phyloP scores from a whole-genome alignment of 2,113 vertebrate genomes.

The Spea bombifrons region DNA sequence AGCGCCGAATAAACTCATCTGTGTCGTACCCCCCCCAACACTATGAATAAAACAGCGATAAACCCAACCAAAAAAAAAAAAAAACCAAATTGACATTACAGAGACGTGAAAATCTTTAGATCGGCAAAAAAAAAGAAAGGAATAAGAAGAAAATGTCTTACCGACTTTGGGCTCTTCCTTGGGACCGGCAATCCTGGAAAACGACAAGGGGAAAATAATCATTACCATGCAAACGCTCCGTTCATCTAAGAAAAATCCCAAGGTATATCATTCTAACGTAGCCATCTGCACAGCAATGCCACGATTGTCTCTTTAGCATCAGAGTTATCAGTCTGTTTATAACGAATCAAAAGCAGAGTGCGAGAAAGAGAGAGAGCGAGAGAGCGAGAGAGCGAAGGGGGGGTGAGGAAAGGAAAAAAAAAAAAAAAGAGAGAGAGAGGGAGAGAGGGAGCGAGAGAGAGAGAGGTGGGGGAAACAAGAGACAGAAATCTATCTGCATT shows the following conservation, averaged over 20 bases:
- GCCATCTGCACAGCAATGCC: conserved; percentile 76
- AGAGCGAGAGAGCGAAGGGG: conserved; percentile 45
- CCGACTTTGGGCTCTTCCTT: conserved; percentile 99
- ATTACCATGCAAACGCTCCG: conserved; percentile 69
- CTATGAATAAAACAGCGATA: conserved; percentile 50
- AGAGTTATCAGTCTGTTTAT: conserved; percentile 73
- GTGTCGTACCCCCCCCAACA: conserved; percentile 55
- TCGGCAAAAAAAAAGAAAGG: conserved; percentile 47
- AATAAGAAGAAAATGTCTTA: conserved; percentile 70
- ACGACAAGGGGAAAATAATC: conserved; percentile 73
- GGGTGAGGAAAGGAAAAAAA: conserved; percentile 48
- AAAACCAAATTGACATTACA: neutral
- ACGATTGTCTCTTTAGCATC: conserved; percentile 63
- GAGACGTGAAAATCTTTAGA: neutral
- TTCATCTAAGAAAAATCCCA: conserved; percentile 68
- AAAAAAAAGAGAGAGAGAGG: conserved; percentile 42
- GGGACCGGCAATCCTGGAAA: conserved; percentile 90
- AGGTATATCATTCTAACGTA: conserved; percentile 69
- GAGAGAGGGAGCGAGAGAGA: conserved; percentile 46
- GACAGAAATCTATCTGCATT: conserved; percentile 80
- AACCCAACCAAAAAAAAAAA: neutral
- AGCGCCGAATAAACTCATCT: conserved; percentile 55
- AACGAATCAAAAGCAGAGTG: conserved; percentile 67
- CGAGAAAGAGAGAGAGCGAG: conserved; percentile 57
- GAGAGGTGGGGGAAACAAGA: conserved; percentile 50